Conservation (phyloP, 2,888 invertebrate genomes). For the Protonemura montana region DNA sequence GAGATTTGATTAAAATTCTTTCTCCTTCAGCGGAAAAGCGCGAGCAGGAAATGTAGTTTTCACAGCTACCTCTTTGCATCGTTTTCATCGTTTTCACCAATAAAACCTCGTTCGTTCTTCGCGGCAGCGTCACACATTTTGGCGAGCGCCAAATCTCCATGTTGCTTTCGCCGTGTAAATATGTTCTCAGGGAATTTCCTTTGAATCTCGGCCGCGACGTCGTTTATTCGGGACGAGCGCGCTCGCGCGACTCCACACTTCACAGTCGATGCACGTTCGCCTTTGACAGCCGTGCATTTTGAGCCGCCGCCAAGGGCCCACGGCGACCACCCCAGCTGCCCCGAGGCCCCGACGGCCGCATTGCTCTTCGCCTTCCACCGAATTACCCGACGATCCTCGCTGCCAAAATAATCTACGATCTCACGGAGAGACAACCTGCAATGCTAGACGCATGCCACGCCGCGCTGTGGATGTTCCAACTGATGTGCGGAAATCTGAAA, state of each 20-base stretch:
- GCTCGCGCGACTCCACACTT: not conserved
- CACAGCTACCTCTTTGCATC: not conserved
- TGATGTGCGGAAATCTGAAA: not conserved
- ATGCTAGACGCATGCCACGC: too few relatives aligned
- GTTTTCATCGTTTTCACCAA: not conserved
- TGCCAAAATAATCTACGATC: not conserved
- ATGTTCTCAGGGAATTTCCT: not conserved
- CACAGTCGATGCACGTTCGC: not conserved
- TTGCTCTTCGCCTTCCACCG: not conserved
- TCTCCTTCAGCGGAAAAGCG: not conserved
- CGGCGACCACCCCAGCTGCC: not conserved
- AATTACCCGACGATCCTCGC: not conserved
- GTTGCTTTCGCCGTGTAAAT: not conserved
- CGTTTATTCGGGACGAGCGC: not conserved
- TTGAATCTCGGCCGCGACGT: not conserved
- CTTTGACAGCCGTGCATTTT: not conserved
- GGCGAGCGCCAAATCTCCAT: not conserved
- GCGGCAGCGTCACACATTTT: not conserved
- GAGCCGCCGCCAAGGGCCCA: conserved; percentile 4
- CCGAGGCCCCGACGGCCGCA: not conserved
- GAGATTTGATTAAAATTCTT: not conserved
- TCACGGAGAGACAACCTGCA: not conserved
- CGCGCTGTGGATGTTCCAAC: not conserved
- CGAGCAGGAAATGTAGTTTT: not conserved
- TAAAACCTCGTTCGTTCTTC: not conserved